A percentile compares a stretch with the other conserved stretches of the same genome.
Conservation (phyloP, 2,888 invertebrate genomes). For the Polydrusus pterygomalis region DNA sequence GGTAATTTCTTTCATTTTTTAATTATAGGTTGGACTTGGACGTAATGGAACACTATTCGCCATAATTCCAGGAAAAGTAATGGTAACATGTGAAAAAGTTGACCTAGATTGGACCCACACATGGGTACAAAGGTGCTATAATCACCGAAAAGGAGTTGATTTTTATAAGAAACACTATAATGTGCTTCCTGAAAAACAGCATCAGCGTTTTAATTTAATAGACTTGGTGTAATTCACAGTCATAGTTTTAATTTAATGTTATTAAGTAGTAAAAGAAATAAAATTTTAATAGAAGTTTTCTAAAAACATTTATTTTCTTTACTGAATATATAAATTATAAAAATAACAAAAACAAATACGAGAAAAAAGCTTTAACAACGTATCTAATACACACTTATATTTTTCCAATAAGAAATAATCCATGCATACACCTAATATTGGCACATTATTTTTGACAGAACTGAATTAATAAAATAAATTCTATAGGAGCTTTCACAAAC, state of each 20-base stretch:
- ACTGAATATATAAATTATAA: background rate
- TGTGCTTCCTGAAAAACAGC: slow-evolving; percentile 86
- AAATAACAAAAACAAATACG: slow-evolving; percentile 16
- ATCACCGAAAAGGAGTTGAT: slow-evolving; percentile 77
- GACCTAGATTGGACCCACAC: slow-evolving; percentile 86
- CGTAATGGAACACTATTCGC: slow-evolving; percentile 88
- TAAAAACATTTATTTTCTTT: slow-evolving; percentile 12
- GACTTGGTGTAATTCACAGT: slow-evolving; percentile 77
- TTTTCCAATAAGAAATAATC: background rate
- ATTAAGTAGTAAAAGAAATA: slow-evolving; percentile 73
- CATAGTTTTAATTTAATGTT: background rate
- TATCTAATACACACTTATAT: background rate
- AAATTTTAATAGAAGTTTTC: slow-evolving; percentile 1
- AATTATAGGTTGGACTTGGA: slow-evolving; percentile 86
- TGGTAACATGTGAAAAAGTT: slow-evolving; percentile 87
- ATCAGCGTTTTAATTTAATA: slow-evolving; percentile 85
- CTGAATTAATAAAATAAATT: background rate
- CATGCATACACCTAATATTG: background rate
- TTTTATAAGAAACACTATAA: slow-evolving; percentile 92
- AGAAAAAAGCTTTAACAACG: slow-evolving; percentile 1
- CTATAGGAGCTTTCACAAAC: background rate
- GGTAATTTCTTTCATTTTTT: background rate
- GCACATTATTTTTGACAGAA: background rate
- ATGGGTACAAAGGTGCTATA: slow-evolving; percentile 82
- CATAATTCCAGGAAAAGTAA: slow-evolving; percentile 84